phyloP scores from a whole-genome alignment of 1,140 invertebrate genomes.

The Glomeris maerens region DNA sequence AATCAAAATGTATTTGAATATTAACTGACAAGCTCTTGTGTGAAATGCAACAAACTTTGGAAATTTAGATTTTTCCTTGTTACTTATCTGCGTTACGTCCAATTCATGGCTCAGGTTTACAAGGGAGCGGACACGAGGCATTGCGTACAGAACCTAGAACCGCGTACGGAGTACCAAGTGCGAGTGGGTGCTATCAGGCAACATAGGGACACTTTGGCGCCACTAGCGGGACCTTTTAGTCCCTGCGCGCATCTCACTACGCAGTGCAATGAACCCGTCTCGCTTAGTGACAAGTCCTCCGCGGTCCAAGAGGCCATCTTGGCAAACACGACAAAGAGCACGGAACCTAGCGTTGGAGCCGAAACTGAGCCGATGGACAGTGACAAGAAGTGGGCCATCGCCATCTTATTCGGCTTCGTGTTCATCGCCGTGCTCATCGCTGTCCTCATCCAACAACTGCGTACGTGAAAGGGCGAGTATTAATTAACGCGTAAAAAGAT shows the following conservation, averaged over 20 bases:
- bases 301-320: neutral
- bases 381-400: constrained; percentile 47
- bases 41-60: too few relatives aligned
- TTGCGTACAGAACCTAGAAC: constrained; percentile 46
- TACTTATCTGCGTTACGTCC: too few relatives aligned
- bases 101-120: constrained; percentile 61
- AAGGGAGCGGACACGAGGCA: constrained; percentile 48
- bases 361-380: constrained; percentile 34
- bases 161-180: constrained; percentile 52
- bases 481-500: too few relatives aligned
- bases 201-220: constrained; percentile 22
- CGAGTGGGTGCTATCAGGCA: constrained; percentile 55
- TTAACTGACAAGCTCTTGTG: too few relatives aligned
- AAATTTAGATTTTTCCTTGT: too few relatives aligned
- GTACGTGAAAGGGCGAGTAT: constrained; percentile 17
- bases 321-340: neutral
- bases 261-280: neutral
- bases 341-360: neutral
- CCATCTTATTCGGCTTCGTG: constrained; percentile 45
- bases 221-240: constrained; percentile 49
- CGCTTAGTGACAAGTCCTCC: constrained; percentile 1
- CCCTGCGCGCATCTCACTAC: constrained; percentile 38
- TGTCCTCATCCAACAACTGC: constrained; percentile 38
- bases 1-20: too few relatives aligned
- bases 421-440: constrained; percentile 47